These are phyloP conservation scores for Parapristionchus giblindavisi DNA, from an alignment of 2,888 invertebrate species.

Conservation along the genomic window DNA sequence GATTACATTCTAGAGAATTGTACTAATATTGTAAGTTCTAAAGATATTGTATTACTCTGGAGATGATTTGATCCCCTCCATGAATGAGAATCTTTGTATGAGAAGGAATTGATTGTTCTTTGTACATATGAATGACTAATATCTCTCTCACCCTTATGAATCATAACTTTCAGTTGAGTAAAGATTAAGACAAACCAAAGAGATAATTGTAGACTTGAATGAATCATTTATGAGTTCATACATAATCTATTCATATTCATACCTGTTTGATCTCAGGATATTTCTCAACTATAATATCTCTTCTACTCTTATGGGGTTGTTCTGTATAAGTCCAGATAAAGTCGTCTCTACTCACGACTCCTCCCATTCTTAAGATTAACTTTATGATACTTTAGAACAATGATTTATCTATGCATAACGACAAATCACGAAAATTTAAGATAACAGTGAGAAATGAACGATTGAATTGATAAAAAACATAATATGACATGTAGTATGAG, in stretches of 20 bases:
- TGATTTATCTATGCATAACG: background rate
- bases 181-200: background rate
- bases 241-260: background rate
- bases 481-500: too few species aligned
- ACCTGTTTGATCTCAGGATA: conserved; percentile 84
- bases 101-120: too few species aligned
- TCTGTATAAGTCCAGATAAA: conserved; percentile 97
- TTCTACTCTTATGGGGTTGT: conserved; percentile 93
- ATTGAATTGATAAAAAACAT: too few species aligned
- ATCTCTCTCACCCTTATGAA: background rate
- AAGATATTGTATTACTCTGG: too few species aligned
- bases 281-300: conserved; percentile 92
- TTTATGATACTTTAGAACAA: background rate
- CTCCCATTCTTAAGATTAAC: conserved; percentile 80
- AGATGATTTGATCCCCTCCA: too few species aligned
- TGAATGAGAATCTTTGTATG: too few species aligned
- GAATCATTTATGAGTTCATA: too few species aligned
- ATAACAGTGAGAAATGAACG: too few species aligned
- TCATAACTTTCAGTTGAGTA: background rate
- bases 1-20: too few species aligned
- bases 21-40: too few species aligned
- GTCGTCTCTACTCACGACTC: conserved; percentile 88
- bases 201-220: too few species aligned
- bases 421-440: too few species aligned
- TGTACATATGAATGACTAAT: background rate